These are phyloP conservation scores for Caranx ignobilis DNA, from an alignment of 2,113 vertebrate species.

Conservation along the genomic window DNA sequence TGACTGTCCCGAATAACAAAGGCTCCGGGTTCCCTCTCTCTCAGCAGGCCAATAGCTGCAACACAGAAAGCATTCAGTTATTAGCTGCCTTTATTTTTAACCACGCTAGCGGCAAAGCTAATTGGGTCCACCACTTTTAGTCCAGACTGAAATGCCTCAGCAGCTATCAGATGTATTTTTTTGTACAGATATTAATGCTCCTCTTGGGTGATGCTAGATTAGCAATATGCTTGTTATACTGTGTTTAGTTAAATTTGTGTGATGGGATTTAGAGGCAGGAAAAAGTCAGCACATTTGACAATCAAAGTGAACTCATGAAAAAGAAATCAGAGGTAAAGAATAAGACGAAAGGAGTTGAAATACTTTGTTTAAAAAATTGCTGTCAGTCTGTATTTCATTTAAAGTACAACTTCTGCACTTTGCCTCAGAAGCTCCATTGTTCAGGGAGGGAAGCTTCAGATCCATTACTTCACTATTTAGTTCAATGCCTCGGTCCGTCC, in stretches of 20 bases:
- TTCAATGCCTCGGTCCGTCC: conserved; percentile 33
- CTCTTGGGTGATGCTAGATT: not conserved
- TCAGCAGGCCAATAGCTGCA: conserved; percentile 92
- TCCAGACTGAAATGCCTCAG: not conserved
- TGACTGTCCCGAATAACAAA: conserved; percentile 98
- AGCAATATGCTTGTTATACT: not conserved
- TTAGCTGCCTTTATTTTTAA: not conserved
- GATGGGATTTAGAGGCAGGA: conserved; percentile 2
- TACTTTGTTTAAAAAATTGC: not conserved
- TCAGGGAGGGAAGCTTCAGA: conserved; percentile 25
- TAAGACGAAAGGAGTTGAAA: not conserved
- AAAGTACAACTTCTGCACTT: conserved; percentile 30
- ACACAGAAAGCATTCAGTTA: conserved; percentile 1
- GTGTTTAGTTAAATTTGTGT: not conserved
- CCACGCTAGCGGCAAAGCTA: not conserved
- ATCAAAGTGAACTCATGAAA: not conserved
- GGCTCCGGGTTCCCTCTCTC: conserved; percentile 93
- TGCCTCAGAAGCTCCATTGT: conserved; percentile 44
- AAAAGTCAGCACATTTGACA: not conserved
- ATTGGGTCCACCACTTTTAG: not conserved
- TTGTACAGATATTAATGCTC: not conserved
- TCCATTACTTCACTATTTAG: conserved; percentile 34
- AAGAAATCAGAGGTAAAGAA: not conserved
- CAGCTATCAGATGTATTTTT: not conserved
- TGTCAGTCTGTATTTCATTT: conserved; percentile 31